These are phyloP conservation scores for Aplidium turbinatum DNA, from an alignment of 23 tunicate genomes.

Conservation along the genomic window DNA sequence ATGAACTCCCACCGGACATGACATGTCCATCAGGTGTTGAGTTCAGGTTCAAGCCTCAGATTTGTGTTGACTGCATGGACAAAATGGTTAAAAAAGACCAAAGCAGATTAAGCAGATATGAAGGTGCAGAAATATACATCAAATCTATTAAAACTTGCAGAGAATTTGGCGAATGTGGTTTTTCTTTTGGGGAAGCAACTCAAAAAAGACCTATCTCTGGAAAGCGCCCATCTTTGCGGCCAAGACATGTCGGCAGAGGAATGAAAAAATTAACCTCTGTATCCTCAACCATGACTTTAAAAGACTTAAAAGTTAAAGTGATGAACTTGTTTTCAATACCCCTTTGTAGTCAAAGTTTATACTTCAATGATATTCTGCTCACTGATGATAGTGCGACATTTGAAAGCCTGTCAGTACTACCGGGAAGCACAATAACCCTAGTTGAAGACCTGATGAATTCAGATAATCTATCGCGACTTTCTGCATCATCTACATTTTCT, in stretches of 20 bases:
- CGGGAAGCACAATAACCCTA: conserved; percentile 43
- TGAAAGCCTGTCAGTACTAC: conserved; percentile 44
- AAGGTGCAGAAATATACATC: conserved; percentile 45
- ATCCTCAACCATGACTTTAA: conserved; percentile 71
- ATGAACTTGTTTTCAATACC: conserved; percentile 72
- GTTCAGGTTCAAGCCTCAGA: conserved; percentile 21
- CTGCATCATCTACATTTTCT: conserved; percentile 33
- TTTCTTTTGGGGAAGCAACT: not conserved
- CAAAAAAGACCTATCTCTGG: not conserved
- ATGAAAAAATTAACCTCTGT: conserved; percentile 53
- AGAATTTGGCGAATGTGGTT: conserved; percentile 4
- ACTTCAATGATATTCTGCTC: conserved; percentile 46
- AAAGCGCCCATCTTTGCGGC: conserved; percentile 1
- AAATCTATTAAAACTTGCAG: conserved; percentile 31
- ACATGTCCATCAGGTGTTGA: too few relatives aligned
- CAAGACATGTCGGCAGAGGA: conserved; percentile 47
- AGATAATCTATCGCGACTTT: conserved; percentile 31
- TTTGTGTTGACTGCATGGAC: conserved; percentile 63
- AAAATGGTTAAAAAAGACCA: conserved; percentile 29
- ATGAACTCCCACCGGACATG: too few relatives aligned
- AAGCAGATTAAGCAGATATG: conserved; percentile 23
- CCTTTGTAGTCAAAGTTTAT: conserved; percentile 83
- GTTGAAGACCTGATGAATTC: conserved; percentile 60
- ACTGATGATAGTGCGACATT: conserved; percentile 51
- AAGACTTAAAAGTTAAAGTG: conserved; percentile 64